Evolutionary conservation across 2,888 invertebrate genomes (phyloP), one percentile per base, ranked within the genome.

Genomic region (Tenthredo notha): DNA sequence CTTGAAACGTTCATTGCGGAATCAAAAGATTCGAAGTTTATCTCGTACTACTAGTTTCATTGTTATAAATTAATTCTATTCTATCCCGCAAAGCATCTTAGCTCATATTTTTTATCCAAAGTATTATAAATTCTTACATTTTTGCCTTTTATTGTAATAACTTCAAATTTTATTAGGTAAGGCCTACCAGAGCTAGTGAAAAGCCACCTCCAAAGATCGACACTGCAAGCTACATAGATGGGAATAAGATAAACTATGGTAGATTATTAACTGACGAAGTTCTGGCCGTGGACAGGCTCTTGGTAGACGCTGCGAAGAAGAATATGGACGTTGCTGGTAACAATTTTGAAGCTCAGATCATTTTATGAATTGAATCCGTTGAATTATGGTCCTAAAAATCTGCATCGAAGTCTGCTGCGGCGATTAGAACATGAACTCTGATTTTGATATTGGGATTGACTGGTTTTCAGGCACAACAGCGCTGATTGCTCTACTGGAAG

Each of bases 221-320:
- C 65, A 88, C 92, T 40, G 93, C 95, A 84, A 96, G 95, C 90
- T 98, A 98, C 90, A 94, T 97, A 86, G 96, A 96, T 88, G 95
- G 95, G 88, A 96, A 97, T 10, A 96, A 95, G 92, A 96, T 98
- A 75, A 97, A 98, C 93, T 98, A 96, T 93, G 97, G 97, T 9
- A 96, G 96, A 92, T 94, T 98, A 84, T 94, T 98, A 86, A 97
- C 97, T 7, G 98, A 98, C 93, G 98, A 98, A 94, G 97, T 98
- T 58, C 92, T 98, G 85, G 96, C 97, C 74, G 97, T 97, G 0
- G 98, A 98, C 92, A 95, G 96, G 89, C 94, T 97, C 86, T 94
- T 98, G 33, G 95, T 98, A 10, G 96, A 97, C 92, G 96, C 96
- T 84, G 98, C 98, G 10, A 98, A 98, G 92, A 96, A 97, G 88